Percentiles rank a stretch among this genome's conserved stretches.
phyloP scores from a whole-genome alignment of 2,888 invertebrate genomes.

The Patella depressa region DNA sequence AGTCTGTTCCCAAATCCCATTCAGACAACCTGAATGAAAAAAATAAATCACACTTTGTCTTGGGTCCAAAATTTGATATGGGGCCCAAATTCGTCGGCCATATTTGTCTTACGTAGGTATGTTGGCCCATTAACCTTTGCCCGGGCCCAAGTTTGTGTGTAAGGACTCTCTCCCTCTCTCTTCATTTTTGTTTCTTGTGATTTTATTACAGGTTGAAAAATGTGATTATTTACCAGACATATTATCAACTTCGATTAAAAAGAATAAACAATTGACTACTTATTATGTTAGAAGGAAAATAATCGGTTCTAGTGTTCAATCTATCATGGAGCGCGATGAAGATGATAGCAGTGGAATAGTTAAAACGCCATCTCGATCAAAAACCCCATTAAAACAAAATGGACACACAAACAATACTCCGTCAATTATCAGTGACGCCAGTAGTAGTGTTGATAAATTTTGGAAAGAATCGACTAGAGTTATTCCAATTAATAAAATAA shows the following conservation, averaged over 20 bases:
- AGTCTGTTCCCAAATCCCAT: too few relatives aligned
- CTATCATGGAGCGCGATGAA: neutral
- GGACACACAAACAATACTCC: neutral
- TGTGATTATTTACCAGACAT: slow-evolving; percentile 19
- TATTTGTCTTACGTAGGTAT: too few relatives aligned
- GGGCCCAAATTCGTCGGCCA: too few relatives aligned
- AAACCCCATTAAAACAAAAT: slow-evolving; percentile 7
- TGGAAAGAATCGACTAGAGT: neutral
- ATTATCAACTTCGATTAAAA: neutral
- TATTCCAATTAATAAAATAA: neutral
- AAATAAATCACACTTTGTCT: too few relatives aligned
- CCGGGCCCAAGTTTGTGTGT: too few relatives aligned
- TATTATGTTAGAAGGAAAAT: slow-evolving; percentile 28
- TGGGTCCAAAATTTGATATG: too few relatives aligned
- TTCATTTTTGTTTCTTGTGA: too few relatives aligned
- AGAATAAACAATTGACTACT: neutral
- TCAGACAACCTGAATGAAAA: too few relatives aligned
- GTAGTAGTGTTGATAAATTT: neutral
- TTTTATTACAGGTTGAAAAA: slow-evolving; percentile 27
- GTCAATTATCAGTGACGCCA: neutral
- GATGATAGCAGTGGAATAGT: neutral
- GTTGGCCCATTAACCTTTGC: too few relatives aligned
- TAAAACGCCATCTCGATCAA: neutral
- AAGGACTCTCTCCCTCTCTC: too few relatives aligned
- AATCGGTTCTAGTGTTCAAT: neutral